Percentiles rank a stretch among this genome's conserved stretches.
These are phyloP conservation scores for Rhineura floridana DNA, from an alignment of 2,113 vertebrate genomes.

Conservation along the genomic window DNA sequence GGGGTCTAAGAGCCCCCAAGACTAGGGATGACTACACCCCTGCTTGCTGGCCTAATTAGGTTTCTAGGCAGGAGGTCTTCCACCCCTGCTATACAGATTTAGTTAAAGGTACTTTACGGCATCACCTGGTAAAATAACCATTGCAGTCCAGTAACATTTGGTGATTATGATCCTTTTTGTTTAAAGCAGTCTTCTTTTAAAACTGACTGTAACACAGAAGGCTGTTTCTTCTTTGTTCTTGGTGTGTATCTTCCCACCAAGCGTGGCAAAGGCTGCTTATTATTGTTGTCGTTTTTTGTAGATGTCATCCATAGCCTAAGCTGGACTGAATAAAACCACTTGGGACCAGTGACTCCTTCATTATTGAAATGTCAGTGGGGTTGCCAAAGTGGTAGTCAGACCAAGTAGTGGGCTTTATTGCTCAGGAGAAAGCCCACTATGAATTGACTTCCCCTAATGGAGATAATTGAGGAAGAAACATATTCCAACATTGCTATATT, in stretches of 20 bases:
- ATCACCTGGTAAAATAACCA: not conserved
- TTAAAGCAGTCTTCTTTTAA: not conserved
- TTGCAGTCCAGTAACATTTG: not conserved
- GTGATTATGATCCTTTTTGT: too few species aligned
- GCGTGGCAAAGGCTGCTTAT: not conserved
- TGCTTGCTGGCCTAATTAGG: too few species aligned
- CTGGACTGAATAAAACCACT: not conserved
- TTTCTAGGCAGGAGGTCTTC: too few species aligned
- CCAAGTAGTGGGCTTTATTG: not conserved
- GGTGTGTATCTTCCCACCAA: not conserved
- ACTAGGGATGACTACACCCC: too few species aligned
- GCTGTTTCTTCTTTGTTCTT: not conserved
- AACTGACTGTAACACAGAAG: not conserved
- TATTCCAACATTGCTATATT: not conserved
- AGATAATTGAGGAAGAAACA: not conserved
- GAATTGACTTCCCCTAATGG: too few species aligned
- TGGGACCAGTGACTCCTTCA: not conserved
- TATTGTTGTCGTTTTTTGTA: not conserved
- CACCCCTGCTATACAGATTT: not conserved
- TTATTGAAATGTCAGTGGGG: not conserved
- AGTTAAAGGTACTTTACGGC: not conserved
- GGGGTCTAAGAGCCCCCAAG: too few species aligned
- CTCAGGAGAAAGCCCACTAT: not conserved
- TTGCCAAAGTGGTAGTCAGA: too few species aligned
- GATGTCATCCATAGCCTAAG: not conserved